phyloP scores from a whole-genome alignment of 1,140 invertebrate species.

The Trichogramma pretiosum region DNA sequence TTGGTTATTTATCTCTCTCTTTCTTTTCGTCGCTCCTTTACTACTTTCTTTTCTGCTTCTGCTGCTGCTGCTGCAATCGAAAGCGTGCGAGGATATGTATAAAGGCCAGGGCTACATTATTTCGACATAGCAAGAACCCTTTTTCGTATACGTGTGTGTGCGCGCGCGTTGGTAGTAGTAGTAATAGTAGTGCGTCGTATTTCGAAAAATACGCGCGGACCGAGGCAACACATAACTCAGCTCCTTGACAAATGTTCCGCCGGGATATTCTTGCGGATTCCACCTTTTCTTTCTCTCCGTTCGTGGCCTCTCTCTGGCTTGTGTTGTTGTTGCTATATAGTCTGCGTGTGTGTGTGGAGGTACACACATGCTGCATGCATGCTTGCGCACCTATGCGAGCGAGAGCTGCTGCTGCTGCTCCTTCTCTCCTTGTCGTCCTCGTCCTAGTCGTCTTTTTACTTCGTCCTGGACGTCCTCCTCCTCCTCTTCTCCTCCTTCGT shows the following conservation, averaged over 20 bases:
- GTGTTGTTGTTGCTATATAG: not conserved
- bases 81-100: not conserved
- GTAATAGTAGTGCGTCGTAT: conserved; percentile 33
- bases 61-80: too few species aligned
- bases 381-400: too few species aligned
- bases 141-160: conserved; percentile 11
- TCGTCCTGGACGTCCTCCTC: not conserved
- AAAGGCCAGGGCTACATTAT: conserved; percentile 13
- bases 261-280: conserved; percentile 19
- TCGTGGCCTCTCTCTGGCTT: conserved; percentile 1
- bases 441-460: not conserved
- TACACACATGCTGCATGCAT: too few species aligned
- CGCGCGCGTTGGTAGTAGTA: too few species aligned
- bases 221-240: conserved; percentile 15
- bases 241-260: conserved; percentile 19
- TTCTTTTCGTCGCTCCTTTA: conserved; percentile 13
- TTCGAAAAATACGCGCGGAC: conserved; percentile 36
- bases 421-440: not conserved
- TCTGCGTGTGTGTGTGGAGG: too few species aligned
- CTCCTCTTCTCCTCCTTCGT: not conserved
- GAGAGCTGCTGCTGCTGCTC: not conserved
- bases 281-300: not conserved
- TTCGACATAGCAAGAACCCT: too few species aligned
- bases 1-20: conserved; percentile 21
- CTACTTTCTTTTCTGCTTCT: conserved; percentile 4